phyloP scores from a whole-genome alignment of 1,140 invertebrate genomes.

The Anastrepha obliqua region DNA sequence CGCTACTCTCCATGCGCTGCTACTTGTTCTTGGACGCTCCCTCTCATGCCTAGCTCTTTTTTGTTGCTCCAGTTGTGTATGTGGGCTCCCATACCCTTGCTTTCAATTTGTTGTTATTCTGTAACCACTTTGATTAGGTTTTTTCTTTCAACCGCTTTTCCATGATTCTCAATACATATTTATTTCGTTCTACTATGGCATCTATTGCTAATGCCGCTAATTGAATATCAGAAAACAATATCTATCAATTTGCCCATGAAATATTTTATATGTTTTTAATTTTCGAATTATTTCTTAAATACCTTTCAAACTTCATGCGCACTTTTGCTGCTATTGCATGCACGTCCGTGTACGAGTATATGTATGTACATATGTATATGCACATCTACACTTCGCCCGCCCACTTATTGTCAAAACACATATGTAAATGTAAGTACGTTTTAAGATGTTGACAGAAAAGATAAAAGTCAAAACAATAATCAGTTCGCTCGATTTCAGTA shows the following conservation, averaged over 20 bases:
- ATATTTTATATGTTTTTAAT: not conserved
- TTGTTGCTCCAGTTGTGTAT: too few relatives aligned
- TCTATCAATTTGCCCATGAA: not conserved
- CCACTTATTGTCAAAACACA: not conserved
- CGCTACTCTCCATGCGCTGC: too few relatives aligned
- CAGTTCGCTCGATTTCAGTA: not conserved
- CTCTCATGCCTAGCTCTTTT: too few relatives aligned
- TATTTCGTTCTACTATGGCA: not conserved
- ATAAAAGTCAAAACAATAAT: conserved; percentile 12
- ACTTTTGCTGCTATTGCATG: not conserved
- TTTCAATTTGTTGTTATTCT: too few relatives aligned
- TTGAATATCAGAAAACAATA: not conserved
- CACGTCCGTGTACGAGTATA: too few relatives aligned
- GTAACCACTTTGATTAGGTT: not conserved
- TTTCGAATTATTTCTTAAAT: not conserved
- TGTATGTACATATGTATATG: not conserved
- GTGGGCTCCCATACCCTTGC: too few relatives aligned
- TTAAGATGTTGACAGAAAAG: not conserved
- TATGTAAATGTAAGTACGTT: not conserved
- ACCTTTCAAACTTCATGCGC: not conserved
- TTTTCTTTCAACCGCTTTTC: not conserved
- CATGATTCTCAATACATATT: not conserved
- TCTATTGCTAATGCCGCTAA: too few relatives aligned
- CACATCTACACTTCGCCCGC: not conserved
- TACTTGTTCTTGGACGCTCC: too few relatives aligned